Evolutionary conservation across 2,888 invertebrate genomes (phyloP), one percentile per base, ranked within the genome.

Genomic region (Celastrina argiolus): DNA sequence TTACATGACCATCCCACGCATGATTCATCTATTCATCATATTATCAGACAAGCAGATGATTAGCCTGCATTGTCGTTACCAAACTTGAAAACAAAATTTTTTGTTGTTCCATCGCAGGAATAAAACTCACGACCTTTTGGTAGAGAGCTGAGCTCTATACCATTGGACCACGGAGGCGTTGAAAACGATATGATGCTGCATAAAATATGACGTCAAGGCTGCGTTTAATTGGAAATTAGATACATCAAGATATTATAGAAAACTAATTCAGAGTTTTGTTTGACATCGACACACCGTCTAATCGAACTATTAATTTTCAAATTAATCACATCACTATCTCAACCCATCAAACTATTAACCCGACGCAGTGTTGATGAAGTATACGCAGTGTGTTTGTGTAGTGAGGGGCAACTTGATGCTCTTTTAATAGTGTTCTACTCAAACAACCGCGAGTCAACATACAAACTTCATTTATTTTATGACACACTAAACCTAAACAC

Each of bases 401-500:
- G 36, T 12, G 36, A 8, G 51, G 51, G 12, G 12, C 51, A 12
- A 51, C 51, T 51, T 76, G 72, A 74, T 76, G 75, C 73, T 76
- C 74, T 77, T 82, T 80, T 82, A 79, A 80, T 76, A 76, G 75
- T 74, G 70, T 77, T 76, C 71, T 73, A 76, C 72, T 76, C 75
- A 78, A 78, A 77, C 75, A 75, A 69, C 72, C 73, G 66, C 72
- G 67, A 69, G 69, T 72, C 69, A 72, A 75, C 74, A 76, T 73
- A 75, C 74, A 73, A 78, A 77, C 34, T 39, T 61, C 61, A 61
- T 61, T 61, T 61, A 61, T 14, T 61, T 61, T 61, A 61, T 61
- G 61, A 61, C 34, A 18, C 51, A 51, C 22, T 36, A 34, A 16
- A 18, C 61, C 61, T 22, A 39, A 18, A 18, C 36, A 18, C 34